These are phyloP conservation scores for Phataginus tricuspis DNA, from an alignment of 2,797 vertebrate genomes.

Conservation along the genomic window DNA sequence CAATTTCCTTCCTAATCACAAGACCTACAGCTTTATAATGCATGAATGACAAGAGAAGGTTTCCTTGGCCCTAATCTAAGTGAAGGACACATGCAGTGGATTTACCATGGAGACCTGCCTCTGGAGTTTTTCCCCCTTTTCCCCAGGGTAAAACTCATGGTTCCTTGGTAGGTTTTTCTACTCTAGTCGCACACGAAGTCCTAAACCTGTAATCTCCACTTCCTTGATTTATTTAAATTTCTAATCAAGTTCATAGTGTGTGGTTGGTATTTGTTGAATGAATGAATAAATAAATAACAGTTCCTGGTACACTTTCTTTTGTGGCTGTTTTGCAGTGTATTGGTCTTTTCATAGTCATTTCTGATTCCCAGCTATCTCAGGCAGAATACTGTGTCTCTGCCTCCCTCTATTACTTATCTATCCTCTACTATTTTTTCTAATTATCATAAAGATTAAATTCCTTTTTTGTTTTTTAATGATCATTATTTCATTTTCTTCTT, in stretches of 20 bases:
- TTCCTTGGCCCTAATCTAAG: conserved; percentile 5
- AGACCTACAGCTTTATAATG: neutral
- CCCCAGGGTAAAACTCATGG: neutral
- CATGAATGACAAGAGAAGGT: neutral
- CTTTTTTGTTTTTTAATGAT: neutral
- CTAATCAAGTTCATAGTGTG: neutral
- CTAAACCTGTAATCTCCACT: neutral
- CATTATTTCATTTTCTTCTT: neutral
- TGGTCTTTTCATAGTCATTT: neutral
- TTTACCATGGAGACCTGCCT: neutral
- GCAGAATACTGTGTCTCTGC: neutral
- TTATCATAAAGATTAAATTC: neutral
- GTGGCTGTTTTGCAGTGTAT: neutral
- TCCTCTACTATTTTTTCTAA: neutral
- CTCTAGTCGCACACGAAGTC: neutral
- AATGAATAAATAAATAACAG: neutral
- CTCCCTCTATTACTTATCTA: neutral
- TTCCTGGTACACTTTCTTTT: neutral
- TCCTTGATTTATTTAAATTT: conserved; percentile 17
- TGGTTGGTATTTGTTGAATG: neutral
- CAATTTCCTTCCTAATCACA: neutral
- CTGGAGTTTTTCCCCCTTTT: neutral
- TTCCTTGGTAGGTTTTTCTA: conserved; percentile 7
- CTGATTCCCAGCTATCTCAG: neutral
- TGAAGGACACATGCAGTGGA: neutral